Base-by-base conservation (phyloP, 2,888 invertebrate genomes). In the Ectemnius continuus region DNA sequence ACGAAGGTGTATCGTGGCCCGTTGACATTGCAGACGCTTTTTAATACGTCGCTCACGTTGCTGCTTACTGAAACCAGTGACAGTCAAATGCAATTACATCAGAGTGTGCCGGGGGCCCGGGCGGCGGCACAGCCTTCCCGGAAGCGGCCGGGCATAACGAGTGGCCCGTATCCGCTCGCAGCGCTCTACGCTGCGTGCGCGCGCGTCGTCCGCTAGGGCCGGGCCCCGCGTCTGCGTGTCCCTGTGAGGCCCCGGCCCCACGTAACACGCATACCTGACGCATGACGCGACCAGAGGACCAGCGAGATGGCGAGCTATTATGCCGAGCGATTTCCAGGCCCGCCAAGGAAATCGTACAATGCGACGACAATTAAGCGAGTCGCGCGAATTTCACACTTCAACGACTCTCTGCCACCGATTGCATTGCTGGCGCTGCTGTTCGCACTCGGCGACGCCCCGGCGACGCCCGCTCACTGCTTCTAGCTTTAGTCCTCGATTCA, bases 51-150 rank as follows among this genome's bases (percentile, higher is more conserved):
- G 61, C 61, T 61, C 67, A 58, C 64, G 76, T 67, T 36, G 68
- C 36, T 36, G 36, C 52, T 73, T 71, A 70, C 69, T 78, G 73
- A 65, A 70, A 61, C 69, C 59, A 68, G 74, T 66, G 64, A 76
- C 74, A 75, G 61, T 70, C 78, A 70, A 79, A 79, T 69, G 78
- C 72, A 79, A 79, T 79, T 79, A 79, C 78, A 72, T 67, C 73
- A 58, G 69, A 67, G 36, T 36, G 36, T 36, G 36, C 36, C 36
- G n/a, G n/a, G n/a, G n/a, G 36, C 36, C 36, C 36, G 6, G 36
- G 36, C 28, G 1, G 52, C 67, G 69, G 69, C 71, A 48, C 72
- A 66, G 74, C 71, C 66, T 77, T 79, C 77, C 78, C 78, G 78
- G 78, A 79, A 79, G 78, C 77, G 72, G 66, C 69, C 77, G 36